These are phyloP conservation scores for Orgyia antiqua DNA, from an alignment of 2,888 invertebrate species.

Conservation along the genomic window DNA sequence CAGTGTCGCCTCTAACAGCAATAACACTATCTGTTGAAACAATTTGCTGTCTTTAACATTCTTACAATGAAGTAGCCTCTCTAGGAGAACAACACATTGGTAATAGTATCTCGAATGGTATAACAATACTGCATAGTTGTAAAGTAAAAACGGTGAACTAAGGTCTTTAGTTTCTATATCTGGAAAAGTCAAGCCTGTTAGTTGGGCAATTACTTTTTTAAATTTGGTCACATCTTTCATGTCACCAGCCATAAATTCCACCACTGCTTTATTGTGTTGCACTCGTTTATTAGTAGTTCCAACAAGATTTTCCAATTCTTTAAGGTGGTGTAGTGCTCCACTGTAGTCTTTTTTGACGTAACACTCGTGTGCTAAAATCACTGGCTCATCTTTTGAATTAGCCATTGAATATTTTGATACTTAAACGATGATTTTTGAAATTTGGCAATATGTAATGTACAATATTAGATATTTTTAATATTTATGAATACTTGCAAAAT, in stretches of 20 bases:
- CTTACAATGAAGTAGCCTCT: conserved; percentile 53
- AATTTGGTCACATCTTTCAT: conserved; percentile 86
- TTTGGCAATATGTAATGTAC: too few relatives aligned
- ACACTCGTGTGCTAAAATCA: conserved; percentile 78
- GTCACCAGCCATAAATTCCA: conserved; percentile 86
- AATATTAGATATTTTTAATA: too few relatives aligned
- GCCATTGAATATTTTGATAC: too few relatives aligned
- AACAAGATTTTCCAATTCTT: conserved; percentile 79
- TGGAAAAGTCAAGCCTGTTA: conserved; percentile 74
- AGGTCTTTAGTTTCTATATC: conserved; percentile 59
- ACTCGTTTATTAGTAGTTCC: conserved; percentile 84
- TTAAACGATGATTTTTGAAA: too few relatives aligned
- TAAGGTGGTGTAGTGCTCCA: conserved; percentile 79
- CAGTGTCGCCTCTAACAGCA: conserved; percentile 61
- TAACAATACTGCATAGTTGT: conserved; percentile 87
- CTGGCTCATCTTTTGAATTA: conserved; percentile 71
- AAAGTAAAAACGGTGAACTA: conserved; percentile 74
- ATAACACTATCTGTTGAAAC: conserved; percentile 51
- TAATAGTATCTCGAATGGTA: conserved; percentile 88
- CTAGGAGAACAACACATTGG: conserved; percentile 74
- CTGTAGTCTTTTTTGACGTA: conserved; percentile 81
- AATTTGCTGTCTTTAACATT: conserved; percentile 58
- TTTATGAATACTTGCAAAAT: too few relatives aligned
- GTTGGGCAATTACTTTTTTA: conserved; percentile 80
- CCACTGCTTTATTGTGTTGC: conserved; percentile 89